A percentile compares a stretch with the other conserved stretches of the same genome.
These are phyloP conservation scores for Mustelus asterias DNA, from an alignment of 2,113 vertebrate genomes.

Conservation along the genomic window DNA sequence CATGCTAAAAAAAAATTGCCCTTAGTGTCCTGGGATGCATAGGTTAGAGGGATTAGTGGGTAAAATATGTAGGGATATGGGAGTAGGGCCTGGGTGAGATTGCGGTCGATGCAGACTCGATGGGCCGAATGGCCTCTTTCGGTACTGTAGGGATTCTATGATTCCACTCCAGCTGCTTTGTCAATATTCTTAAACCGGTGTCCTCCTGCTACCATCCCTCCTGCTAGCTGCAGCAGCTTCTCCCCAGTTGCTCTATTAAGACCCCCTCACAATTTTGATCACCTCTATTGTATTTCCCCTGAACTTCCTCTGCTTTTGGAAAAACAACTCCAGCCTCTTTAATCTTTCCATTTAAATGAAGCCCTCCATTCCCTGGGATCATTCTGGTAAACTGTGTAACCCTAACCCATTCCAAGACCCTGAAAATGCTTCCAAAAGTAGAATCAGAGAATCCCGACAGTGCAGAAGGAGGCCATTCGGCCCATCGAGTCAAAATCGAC, in stretches of 20 bases:
- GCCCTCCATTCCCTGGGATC: neutral
- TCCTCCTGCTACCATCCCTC: neutral
- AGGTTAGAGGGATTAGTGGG: too few relatives aligned
- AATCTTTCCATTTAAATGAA: neutral
- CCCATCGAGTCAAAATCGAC: too few relatives aligned
- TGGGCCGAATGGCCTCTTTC: too few relatives aligned
- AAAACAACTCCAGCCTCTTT: neutral
- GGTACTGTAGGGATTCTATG: too few relatives aligned
- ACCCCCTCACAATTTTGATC: neutral
- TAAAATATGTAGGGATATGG: too few relatives aligned
- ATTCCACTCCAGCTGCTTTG: neutral
- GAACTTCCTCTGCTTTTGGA: neutral
- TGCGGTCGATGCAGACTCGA: too few relatives aligned
- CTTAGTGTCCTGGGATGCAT: too few relatives aligned
- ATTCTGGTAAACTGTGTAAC: neutral
- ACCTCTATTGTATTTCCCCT: neutral
- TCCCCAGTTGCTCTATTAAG: neutral
- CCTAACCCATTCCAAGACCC: neutral
- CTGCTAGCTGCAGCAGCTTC: neutral
- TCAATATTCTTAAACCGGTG: neutral
- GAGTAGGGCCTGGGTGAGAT: too few relatives aligned
- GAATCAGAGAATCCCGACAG: too few relatives aligned
- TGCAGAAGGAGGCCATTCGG: too few relatives aligned
- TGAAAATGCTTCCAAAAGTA: neutral
- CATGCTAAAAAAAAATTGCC: too few relatives aligned